These are phyloP conservation scores for Oryzias javanicus DNA, from an alignment of 2,113 vertebrate genomes.

Conservation along the genomic window DNA sequence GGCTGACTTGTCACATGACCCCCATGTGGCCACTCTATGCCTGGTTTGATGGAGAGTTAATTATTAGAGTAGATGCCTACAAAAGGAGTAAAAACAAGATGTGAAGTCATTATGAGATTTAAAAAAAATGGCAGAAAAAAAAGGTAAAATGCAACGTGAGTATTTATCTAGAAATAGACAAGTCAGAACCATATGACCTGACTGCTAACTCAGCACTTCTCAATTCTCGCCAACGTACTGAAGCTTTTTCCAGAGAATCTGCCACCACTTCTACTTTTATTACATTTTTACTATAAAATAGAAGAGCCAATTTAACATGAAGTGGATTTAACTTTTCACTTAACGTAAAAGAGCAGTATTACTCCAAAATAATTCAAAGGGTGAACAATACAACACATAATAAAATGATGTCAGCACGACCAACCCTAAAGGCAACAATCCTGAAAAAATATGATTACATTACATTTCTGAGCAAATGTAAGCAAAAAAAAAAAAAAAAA, in stretches of 20 bases:
- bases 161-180: constrained; percentile 28
- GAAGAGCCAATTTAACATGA: too few species aligned
- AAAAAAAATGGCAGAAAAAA: too few species aligned
- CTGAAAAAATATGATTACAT: too few species aligned
- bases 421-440: too few species aligned
- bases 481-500: too few species aligned
- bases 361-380: too few species aligned
- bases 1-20: constrained; percentile 53
- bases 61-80: neutral
- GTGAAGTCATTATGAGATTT: neutral
- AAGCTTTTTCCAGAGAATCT: constrained; percentile 25
- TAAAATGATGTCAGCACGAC: too few species aligned
- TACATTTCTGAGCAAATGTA: too few species aligned
- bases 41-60: constrained; percentile 10
- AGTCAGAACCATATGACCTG: constrained; percentile 54
- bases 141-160: neutral
- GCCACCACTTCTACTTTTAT: constrained; percentile 1
- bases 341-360: too few species aligned
- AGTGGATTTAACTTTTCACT: too few species aligned
- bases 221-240: neutral
- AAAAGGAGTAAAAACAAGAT: constrained; percentile 2
- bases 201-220: constrained; percentile 68
- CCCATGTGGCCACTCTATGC: constrained; percentile 35
- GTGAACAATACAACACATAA: too few species aligned
- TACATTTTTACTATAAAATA: neutral